phyloP scores from a whole-genome alignment of 2,113 vertebrate species.

The Anseranas semipalmata region DNA sequence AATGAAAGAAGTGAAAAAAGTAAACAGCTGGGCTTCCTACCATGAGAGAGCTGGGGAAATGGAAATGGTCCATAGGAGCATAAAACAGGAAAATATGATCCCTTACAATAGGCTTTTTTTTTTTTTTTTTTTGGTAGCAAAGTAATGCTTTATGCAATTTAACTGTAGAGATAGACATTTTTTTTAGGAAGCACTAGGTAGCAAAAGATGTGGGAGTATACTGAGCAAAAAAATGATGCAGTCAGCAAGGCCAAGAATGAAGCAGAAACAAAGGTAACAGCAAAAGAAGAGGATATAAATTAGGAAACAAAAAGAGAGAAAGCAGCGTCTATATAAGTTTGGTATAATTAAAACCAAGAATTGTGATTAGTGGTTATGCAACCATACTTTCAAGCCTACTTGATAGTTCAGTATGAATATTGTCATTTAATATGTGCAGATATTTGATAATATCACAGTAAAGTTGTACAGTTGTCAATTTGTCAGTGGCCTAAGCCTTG shows the following conservation, averaged over 20 bases:
- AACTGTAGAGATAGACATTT: not conserved
- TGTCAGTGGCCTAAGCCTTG: not conserved
- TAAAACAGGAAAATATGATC: not conserved
- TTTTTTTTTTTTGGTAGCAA: too few relatives aligned
- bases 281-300: not conserved
- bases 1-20: conserved; percentile 65
- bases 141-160: not conserved
- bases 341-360: not conserved
- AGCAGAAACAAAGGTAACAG: not conserved
- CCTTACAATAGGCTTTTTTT: not conserved
- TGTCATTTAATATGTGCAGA: not conserved
- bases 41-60: not conserved
- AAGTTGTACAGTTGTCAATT: not conserved
- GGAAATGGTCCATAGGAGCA: not conserved
- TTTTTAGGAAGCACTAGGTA: not conserved
- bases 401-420: not conserved
- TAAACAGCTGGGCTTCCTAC: conserved; percentile 36
- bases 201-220: not conserved
- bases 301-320: not conserved
- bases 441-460: not conserved
- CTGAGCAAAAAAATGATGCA: not conserved
- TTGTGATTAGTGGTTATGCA: not conserved
- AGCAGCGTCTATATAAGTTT: not conserved
- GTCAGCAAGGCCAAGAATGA: not conserved
- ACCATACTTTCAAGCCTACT: not conserved